Evolutionary conservation across 2,888 invertebrate genomes (phyloP), one percentile per base, ranked within the genome.

Genomic region (Yponomeuta sedellus): DNA sequence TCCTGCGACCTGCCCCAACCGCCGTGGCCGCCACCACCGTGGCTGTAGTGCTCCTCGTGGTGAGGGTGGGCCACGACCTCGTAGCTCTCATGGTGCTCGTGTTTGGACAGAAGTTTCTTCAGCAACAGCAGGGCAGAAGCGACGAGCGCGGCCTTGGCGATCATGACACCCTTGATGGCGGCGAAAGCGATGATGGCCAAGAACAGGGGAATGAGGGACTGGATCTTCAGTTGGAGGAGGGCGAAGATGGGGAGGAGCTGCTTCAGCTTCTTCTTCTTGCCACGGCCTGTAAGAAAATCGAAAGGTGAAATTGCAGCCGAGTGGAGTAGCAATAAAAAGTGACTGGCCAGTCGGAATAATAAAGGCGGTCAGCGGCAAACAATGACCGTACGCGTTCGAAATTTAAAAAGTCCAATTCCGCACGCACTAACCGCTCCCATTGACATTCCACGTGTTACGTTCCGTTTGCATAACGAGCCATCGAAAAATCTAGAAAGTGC

Each of bases 101-200:
- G 91, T 80, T 96, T 95, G 64, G 93, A 92, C 63, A 96, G 85
- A 5, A 97, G 91, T 78, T 97, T 97, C 86, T 92, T 92, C 70
- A 92, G 80, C 1, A 91, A 86, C 68, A 97, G 93, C 69, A 96
- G 92, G 68, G 93, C 94, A 65, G 96, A 94, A 70, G 97, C 93
- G 66, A 96, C 91, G 25, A 97, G 92, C 4, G 97, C 96, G 69
- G 97, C 94, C 92, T 97, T 97, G 75, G 96, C 96, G 73, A 97
- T 92, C 77, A 96, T 88, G 72, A 97, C 92, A 69, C 97, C 97
- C 92, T 97, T 97, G 92, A 97, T 93, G 59, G 96, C 96, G 62
- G 96, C 92, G 70, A 97, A 92, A 66, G 96, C 96, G 75, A 97
- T 93, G 77, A 91, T 83, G 57, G 86, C 97, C 67, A 97, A 92